Base-by-base conservation (phyloP, 1,140 invertebrate species). In the Fopius arisanus region DNA sequence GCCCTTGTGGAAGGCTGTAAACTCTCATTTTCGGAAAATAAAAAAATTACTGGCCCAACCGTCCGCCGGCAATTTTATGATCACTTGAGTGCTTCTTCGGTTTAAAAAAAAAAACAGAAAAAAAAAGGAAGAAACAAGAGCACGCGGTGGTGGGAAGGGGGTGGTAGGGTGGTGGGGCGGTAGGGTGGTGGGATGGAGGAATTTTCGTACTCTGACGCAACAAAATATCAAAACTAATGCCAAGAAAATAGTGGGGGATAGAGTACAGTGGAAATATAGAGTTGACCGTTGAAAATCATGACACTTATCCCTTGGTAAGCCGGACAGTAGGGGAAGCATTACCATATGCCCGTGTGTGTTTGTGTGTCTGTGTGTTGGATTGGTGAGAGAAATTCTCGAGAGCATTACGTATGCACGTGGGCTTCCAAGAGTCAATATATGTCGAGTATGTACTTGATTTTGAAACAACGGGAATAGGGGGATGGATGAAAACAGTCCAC, bases 1-100 rank as follows among this genome's bases (percentile, higher is more conserved):
- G 54, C 54, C 54, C 74, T 74, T 73, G 67, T 81, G 78, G 74
- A 80, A 80, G 78, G 82, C 78, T 81, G 84, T 86, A 86, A 88
- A 87, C 79, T 86, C 81, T 84, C 77, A 81, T 86, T 86, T 87
- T 85, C 81, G 81, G 78, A 80, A 84, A 84, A 83, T 73, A 77
- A 79, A 78, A 78, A 80, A 82, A 70, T 70, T 77, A 73, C 74
- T 59, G 69, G 75, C 74, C 72, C 72, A 75, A 77, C 72, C 59
- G 73, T 67, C 65, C 73, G 70, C 72, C 72, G 31, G 19, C 40
- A 59, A 72, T 65, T 59, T 51, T 59, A 59, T 59, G 54, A 59
- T 59, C 54, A 59, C 54, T 59, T 59, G 54, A 28, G 23, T 23
- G 23, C 54, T 23, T 59, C 26, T 59, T 59, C 43, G 19, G 9